Evolutionary conservation across 2,888 invertebrate genomes (phyloP).

Genomic region (Drosophila infuscata): DNA sequence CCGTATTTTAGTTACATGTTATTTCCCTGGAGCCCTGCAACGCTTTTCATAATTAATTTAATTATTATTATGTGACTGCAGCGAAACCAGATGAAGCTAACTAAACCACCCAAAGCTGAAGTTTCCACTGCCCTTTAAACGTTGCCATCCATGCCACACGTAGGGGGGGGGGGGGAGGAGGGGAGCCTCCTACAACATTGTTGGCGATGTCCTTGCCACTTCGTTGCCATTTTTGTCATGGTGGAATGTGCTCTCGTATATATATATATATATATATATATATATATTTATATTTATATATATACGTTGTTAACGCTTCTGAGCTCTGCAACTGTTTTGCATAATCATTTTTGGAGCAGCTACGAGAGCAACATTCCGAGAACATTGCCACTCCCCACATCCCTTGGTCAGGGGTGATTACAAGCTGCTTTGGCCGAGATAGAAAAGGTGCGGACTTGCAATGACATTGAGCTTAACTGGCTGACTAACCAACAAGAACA

Average conservation of each 20-base stretch:
- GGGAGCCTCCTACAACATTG: not conserved
- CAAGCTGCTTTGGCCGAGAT: slow-evolving; percentile 24
- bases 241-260: not conserved
- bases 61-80: slow-evolving; percentile 71
- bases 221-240: not conserved
- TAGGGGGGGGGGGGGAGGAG: too few relatives aligned
- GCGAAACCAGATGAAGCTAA: slow-evolving; percentile 9
- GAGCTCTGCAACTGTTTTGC: slow-evolving; percentile 31
- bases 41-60: slow-evolving; percentile 77
- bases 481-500: not conserved
- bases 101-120: not conserved
- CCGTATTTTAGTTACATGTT: slow-evolving; percentile 40
- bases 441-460: slow-evolving; percentile 14
- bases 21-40: slow-evolving; percentile 64
- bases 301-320: slow-evolving; percentile 1
- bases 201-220: not conserved
- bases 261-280: not conserved
- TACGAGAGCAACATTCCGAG: slow-evolving; percentile 1
- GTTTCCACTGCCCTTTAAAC: not conserved
- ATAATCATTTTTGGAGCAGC: slow-evolving; percentile 34
- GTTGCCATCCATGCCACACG: not conserved
- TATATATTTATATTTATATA: not conserved
- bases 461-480: slow-evolving; percentile 20
- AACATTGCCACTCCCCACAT: not conserved
- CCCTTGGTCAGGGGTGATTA: not conserved